Base-by-base conservation (phyloP, 2,797 vertebrate species). In the Ceryle rudis region DNA sequence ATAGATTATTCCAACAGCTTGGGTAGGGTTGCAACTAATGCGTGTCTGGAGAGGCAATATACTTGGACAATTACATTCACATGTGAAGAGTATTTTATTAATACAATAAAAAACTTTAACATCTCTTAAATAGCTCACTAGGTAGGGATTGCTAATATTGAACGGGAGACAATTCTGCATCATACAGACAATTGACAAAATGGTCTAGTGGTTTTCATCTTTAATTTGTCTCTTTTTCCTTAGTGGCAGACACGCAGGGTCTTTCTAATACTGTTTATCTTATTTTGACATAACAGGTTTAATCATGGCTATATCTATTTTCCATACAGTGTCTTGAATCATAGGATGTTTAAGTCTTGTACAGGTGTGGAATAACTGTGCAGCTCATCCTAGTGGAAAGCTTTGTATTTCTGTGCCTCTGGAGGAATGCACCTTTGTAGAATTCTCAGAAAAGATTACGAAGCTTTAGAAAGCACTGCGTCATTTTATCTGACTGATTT, bases 221-320 rank as follows among this genome's bases (percentile, higher is more conserved):
- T 84, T 86, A 81, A 80, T 92, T 92, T 82, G 46, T 61, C 78
- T 89, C 41, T 69, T 73, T 77, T 81, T 51, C 55, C 42, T 89
- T 54, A 42, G 12, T 65, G 81, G 23, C 74, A 80, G 49, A 89
- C 60, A 61, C 65, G 26, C 60, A 62, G 8, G 2, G 12, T 86
- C 58, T 78, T 94, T 81, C 78, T 79, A 57, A 77, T 11, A 42
- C 25, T 54, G 28, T 81, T 90, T 95, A 64, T 75, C 80, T 92
- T 77, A 77, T 74, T 90, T 93, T 88, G 71, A 51, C 62, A 69
- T 94, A 86, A 42, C 49, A 58, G 61, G 69, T 88, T 79, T 95
- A 84, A 94, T 80, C 65, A 74, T 41, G 54, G 58, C 49, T 69
- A 2, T 62, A 88, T 81, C 58, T 14, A n/a, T 89, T 93, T 83